These are phyloP conservation scores for Ursus arctos DNA, from an alignment of 2,113 vertebrate genomes.

Conservation along the genomic window DNA sequence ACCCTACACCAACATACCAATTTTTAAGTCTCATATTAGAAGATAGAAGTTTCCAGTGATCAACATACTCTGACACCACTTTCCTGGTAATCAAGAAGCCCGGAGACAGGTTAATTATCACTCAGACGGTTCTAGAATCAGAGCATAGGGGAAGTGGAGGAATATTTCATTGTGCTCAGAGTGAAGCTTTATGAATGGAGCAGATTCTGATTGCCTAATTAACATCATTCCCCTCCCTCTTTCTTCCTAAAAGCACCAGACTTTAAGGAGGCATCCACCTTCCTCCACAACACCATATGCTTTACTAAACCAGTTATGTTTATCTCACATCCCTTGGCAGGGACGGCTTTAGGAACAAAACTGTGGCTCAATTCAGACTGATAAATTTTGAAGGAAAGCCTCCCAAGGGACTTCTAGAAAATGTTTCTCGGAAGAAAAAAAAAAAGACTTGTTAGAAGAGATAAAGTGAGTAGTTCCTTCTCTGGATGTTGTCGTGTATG, in stretches of 20 bases:
- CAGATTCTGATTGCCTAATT: constrained; percentile 28
- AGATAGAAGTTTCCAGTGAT: not conserved
- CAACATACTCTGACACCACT: not conserved
- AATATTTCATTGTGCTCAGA: not conserved
- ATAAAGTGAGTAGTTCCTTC: not conserved
- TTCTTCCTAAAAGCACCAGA: constrained; percentile 40
- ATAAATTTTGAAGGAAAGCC: constrained; percentile 21
- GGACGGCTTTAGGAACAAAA: constrained; percentile 6
- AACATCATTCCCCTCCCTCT: constrained; percentile 6
- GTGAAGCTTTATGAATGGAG: constrained; percentile 57
- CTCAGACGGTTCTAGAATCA: constrained; percentile 4
- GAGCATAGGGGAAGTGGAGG: not conserved
- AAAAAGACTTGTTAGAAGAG: not conserved
- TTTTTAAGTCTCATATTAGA: constrained; percentile 28
- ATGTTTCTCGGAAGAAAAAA: not conserved
- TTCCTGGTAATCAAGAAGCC: not conserved
- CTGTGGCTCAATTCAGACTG: constrained; percentile 26
- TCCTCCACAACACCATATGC: constrained; percentile 63
- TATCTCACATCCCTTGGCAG: constrained; percentile 30
- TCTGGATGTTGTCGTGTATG: not conserved
- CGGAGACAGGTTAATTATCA: not conserved
- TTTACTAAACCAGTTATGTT: constrained; percentile 52
- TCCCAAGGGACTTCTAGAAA: constrained; percentile 44
- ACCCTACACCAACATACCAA: not conserved
- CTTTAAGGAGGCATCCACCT: constrained; percentile 26